Percentiles rank a stretch among this genome's conserved stretches.
Evolutionary conservation across 1,140 invertebrate species (phyloP).

Genomic region (Teleopsis dalmanni): DNA sequence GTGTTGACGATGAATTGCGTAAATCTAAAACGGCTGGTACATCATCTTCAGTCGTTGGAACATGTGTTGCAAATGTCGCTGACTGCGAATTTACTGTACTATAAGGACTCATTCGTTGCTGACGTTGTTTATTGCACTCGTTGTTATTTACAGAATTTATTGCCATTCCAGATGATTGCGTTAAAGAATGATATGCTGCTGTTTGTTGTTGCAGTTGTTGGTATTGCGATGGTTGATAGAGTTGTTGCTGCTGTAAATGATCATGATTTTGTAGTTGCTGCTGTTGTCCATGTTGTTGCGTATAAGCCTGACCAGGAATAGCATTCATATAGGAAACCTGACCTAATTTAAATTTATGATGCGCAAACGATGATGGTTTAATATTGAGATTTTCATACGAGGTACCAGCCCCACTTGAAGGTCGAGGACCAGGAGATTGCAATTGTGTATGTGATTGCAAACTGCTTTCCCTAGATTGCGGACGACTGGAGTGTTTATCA

Average conservation of each 20-base stretch:
- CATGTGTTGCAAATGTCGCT: neutral
- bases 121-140: neutral
- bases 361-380: conserved; percentile 26
- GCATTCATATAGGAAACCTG: conserved; percentile 17
- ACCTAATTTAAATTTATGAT: conserved; percentile 38
- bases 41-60: no score
- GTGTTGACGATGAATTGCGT: conserved; percentile 5
- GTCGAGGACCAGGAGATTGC: neutral
- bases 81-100: neutral
- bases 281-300: neutral
- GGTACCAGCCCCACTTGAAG: neutral
- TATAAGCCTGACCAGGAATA: neutral
- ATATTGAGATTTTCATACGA: conserved; percentile 13
- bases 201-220: conserved; percentile 34
- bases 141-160: neutral
- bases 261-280: conserved; percentile 4
- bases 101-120: conserved; percentile 9
- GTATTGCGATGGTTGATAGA: conserved; percentile 22
- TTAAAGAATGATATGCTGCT: conserved; percentile 12
- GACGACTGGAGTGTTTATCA: conserved; percentile 1
- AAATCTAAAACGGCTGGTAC: conserved; percentile 11
- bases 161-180: neutral
- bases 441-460: neutral
- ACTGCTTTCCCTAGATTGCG: neutral
- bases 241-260: conserved; percentile 3